Evolutionary conservation across 1,140 invertebrate genomes (phyloP).

Genomic region (Notospermus geniculatus): DNA sequence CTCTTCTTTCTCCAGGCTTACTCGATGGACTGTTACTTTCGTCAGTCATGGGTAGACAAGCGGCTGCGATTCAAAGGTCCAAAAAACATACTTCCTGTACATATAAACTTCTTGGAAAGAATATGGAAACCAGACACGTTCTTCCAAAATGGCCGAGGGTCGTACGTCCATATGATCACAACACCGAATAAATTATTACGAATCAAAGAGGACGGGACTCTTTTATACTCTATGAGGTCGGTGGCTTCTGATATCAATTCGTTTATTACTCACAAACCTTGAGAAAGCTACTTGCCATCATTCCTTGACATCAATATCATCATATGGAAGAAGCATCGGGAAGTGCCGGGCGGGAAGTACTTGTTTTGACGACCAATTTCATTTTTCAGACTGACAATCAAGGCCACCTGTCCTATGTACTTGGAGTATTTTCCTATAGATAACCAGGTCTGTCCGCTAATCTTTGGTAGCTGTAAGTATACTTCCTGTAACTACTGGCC

Average conservation of each 20-base stretch:
- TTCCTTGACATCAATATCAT: too few relatives aligned
- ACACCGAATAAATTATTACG: constrained; percentile 51
- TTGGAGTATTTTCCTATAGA: constrained; percentile 70
- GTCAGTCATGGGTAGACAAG: constrained; percentile 64
- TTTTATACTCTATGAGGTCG: constrained; percentile 47
- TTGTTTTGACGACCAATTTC: too few relatives aligned
- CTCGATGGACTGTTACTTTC: constrained; percentile 95
- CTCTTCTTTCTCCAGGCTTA: constrained; percentile 71
- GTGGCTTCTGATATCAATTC: too few relatives aligned
- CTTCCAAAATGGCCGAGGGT: constrained; percentile 56
- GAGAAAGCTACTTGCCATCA: too few relatives aligned
- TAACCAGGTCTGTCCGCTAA: constrained; percentile 55
- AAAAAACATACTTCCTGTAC: constrained; percentile 28
- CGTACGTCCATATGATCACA: constrained; percentile 54
- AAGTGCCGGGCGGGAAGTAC: too few relatives aligned
- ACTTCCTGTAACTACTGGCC: too few relatives aligned
- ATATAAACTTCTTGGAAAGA: constrained; percentile 34
- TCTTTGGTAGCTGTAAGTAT: constrained; percentile 59
- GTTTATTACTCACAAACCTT: too few relatives aligned
- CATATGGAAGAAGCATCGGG: too few relatives aligned
- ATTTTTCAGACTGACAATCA: constrained; percentile 61
- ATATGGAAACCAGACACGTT: constrained; percentile 52
- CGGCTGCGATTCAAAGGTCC: constrained; percentile 47
- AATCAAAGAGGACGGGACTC: constrained; percentile 41
- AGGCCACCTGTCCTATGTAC: constrained; percentile 96